Base-by-base conservation (phyloP, 2,888 invertebrate species). In the Exocentrus adspersus region DNA sequence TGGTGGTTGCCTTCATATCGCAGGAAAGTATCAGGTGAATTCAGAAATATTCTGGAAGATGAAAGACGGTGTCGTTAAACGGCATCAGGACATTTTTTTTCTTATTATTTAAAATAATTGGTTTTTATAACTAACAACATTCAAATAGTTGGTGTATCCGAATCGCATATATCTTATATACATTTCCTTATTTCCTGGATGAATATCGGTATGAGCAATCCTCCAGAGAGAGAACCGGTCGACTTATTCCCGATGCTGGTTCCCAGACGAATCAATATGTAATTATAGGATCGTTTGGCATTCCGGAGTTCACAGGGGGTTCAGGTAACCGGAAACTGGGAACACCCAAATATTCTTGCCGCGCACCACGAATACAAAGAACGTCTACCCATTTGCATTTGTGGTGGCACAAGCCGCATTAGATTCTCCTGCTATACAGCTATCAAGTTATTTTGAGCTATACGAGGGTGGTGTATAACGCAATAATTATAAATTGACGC, bases 221-320 rank as follows among this genome's bases (percentile, higher is more conserved):
- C 50, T 17, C 30, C 50, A 30, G 21, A 50, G 14, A n/a, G 52
- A 41, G 24, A 24, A 24, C 7, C 37, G 19, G 59, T 59, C 59
- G 53, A 48, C 53, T 53, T 56, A 53, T 48, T 59, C 16, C 46
- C 12, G 52, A 52, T 48, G 53, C 53, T 56, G 52, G 24, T 46
- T 52, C 62, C 24, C 52, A 32, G 60, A 68, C 72, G 71, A 75
- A 75, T 75, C 76, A 70, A 75, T 75, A 75, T 67, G 71, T 70
- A 75, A 76, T 75, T 76, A 76, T 73, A 54, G 71, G 73, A 73
- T 72, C 70, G 73, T 72, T 71, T 67, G 69, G 69, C 66, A 68
- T 71, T 71, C 71, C 60, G 48, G 62, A 64, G 63, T 62, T 69
- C 58, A 67, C 68, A 50, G 63, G 60, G 50, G 51, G 42, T 50